phyloP scores from a whole-genome alignment of 2,888 invertebrate genomes.

The Therioaphis trifolii region DNA sequence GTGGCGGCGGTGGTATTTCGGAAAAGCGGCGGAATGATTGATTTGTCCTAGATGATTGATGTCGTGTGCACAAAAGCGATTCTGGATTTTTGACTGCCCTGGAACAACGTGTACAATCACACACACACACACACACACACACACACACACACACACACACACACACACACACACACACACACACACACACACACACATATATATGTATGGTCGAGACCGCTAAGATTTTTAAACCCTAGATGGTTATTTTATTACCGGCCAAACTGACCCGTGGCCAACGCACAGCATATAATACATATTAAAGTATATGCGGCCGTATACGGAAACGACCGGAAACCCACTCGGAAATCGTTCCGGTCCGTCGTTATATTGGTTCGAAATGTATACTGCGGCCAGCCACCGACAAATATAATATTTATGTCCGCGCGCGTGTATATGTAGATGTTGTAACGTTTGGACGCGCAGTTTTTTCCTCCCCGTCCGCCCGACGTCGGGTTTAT shows the following conservation, averaged over 20 bases:
- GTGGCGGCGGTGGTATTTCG: background rate
- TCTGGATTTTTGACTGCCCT: constrained; percentile 32
- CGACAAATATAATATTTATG: too few relatives aligned
- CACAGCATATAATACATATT: background rate
- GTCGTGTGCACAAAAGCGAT: constrained; percentile 31
- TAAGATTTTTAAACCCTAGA: background rate
- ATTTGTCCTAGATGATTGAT: constrained; percentile 59
- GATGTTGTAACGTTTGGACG: too few relatives aligned
- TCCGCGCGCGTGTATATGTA: too few relatives aligned
- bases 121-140: background rate
- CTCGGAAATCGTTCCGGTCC: background rate
- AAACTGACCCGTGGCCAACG: background rate
- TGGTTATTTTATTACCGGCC: constrained; percentile 11
- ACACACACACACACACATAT: too few relatives aligned
- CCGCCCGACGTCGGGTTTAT: too few relatives aligned
- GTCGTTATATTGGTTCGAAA: too few relatives aligned
- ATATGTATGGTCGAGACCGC: too few relatives aligned
- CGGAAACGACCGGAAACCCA: background rate
- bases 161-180: too few relatives aligned
- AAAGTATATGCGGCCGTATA: background rate
- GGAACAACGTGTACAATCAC: background rate
- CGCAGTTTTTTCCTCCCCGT: too few relatives aligned
- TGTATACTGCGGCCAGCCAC: too few relatives aligned
- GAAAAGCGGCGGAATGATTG: constrained; percentile 57
- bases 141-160: too few relatives aligned